Base-by-base conservation (phyloP, 2,888 invertebrate species). In the Lampropteryx suffumata region DNA sequence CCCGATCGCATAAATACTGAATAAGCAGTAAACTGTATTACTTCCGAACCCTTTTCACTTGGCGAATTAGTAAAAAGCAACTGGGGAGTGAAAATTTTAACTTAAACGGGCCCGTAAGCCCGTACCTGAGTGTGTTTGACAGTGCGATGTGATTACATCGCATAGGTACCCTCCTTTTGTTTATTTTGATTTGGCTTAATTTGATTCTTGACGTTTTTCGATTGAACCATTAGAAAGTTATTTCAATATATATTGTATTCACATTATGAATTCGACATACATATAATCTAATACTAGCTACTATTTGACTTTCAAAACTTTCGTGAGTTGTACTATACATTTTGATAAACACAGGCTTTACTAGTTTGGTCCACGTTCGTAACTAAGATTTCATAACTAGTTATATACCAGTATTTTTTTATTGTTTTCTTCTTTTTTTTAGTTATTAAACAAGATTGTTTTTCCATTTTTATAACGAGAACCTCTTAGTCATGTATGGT, bases 11-110 rank as follows among this genome's bases (percentile, higher is more conserved):
- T 90, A 90, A 90, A 89, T 89, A 90, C 89, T 90, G 89, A 89
- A 90, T 89, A 88, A 89, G 90, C 89, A 89, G 87, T 84, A 88
- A 89, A 90, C 89, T 89, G 89, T 89, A 89, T 90, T 89, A 87
- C 89, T 89, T 85, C 85, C 81, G 86, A 89, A 90, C 90, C 90
- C 90, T 90, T 89, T 90, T 90, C 90, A 90, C 89, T 90, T 89
- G 86, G 89, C 89, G 86, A 89, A 90, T 90, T 90, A 89, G 89
- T 90, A 89, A 89, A 90, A 90, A 90, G 89, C 89, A 82, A 85
- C 82, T 81, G 86, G 89, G 88, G 88, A 87, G 89, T 85, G 89
- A 84, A 88, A 84, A 89, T 90, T 87, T 90, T 89, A 88, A 89
- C 80, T 90, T 87, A 88, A 89, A 88, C 80, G 83, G 82, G 79